Percentiles rank a stretch among this genome's conserved stretches.
Evolutionary conservation across 2,113 vertebrate species (phyloP).

Genomic region (Nesoenas mayeri): DNA sequence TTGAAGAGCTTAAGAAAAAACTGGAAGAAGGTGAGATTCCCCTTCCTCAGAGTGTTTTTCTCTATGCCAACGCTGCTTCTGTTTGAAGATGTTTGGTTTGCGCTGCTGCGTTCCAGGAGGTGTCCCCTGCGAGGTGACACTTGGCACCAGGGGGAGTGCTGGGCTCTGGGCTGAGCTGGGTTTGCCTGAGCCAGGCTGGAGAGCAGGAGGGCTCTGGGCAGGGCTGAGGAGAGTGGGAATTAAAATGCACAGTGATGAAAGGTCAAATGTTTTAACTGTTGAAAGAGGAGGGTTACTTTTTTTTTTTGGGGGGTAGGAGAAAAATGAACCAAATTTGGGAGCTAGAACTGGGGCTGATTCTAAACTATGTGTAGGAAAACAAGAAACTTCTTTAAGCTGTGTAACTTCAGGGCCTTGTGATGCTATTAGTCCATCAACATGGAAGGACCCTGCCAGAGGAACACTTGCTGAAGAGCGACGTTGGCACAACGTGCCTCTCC

Average conservation of each 20-base stretch:
- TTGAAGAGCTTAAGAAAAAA: slow-evolving; percentile 97
- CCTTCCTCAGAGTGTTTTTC: background rate
- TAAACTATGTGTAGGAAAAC: background rate
- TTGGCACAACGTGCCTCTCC: background rate
- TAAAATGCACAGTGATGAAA: background rate
- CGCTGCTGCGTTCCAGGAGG: rapidly evolving
- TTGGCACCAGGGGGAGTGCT: background rate
- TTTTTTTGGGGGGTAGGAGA: background rate
- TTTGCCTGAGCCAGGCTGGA: background rate
- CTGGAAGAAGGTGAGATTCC: slow-evolving; percentile 89
- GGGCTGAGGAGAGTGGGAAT: background rate
- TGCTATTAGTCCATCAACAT: background rate
- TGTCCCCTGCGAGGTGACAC: background rate
- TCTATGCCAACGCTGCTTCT: background rate
- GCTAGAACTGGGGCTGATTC: background rate
- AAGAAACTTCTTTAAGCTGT: background rate
- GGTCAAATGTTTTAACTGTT: background rate
- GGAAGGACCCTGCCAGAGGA: background rate
- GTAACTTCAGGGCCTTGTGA: background rate
- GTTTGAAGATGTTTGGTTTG: background rate
- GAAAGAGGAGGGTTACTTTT: background rate
- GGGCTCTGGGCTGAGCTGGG: background rate
- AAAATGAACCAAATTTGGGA: background rate
- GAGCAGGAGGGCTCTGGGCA: background rate
- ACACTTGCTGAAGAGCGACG: background rate